Evolutionary conservation across 2,888 invertebrate genomes (phyloP).

Genomic region (Plutella xylostella): DNA sequence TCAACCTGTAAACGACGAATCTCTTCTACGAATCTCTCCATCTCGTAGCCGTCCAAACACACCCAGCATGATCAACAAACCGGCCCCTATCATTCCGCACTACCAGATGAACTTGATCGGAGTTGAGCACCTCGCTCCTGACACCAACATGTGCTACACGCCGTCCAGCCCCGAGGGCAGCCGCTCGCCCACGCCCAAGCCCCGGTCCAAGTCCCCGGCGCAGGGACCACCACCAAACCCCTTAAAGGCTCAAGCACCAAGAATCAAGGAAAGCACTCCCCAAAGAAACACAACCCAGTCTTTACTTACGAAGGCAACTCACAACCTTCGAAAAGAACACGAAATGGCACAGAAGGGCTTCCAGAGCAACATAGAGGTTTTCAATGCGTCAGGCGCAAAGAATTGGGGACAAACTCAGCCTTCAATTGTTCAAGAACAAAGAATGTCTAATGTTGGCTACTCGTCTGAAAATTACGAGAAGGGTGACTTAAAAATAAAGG

Average conservation of each 20-base stretch:
- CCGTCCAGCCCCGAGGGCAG: constrained; percentile 70
- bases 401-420: constrained; percentile 52
- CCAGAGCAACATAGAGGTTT: constrained; percentile 41
- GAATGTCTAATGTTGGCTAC: constrained; percentile 55
- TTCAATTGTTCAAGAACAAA: constrained; percentile 54
- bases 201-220: constrained; percentile 76
- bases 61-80: constrained; percentile 79
- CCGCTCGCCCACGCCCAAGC: constrained; percentile 75
- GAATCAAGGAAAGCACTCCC: constrained; percentile 63
- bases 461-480: constrained; percentile 59
- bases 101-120: constrained; percentile 83
- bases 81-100: constrained; percentile 80
- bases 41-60: constrained; percentile 72
- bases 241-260: constrained; percentile 73
- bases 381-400: constrained; percentile 32
- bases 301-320: constrained; percentile 39
- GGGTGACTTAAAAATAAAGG: constrained; percentile 43
- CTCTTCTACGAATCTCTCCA: constrained; percentile 63
- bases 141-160: constrained; percentile 71
- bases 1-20: constrained; percentile 73
- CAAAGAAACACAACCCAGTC: constrained; percentile 40
- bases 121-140: constrained; percentile 73
- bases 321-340: constrained; percentile 50
- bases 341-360: constrained; percentile 53
- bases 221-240: constrained; percentile 78